Evolutionary conservation across 2,113 vertebrate species (phyloP).

Genomic region (Phrynosoma platyrhinos): DNA sequence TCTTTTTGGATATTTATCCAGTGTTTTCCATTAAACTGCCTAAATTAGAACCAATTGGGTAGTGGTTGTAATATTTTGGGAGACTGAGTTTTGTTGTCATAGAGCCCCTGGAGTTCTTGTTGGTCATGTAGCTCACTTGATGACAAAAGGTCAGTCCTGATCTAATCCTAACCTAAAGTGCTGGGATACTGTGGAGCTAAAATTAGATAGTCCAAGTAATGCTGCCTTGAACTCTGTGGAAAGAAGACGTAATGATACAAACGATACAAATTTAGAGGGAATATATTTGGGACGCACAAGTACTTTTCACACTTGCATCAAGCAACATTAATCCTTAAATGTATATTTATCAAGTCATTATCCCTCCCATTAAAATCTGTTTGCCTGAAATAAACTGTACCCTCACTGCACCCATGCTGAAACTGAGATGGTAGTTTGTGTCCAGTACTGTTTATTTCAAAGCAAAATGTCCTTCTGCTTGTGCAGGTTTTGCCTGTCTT

Average conservation of each 20-base stretch:
- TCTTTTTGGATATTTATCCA: background rate
- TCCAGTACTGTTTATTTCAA: background rate
- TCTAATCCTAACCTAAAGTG: background rate
- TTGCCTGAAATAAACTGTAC: background rate
- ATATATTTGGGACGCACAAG: background rate
- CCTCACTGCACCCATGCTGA: background rate
- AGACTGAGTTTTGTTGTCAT: background rate
- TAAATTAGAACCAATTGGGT: background rate
- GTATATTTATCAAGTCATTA: background rate
- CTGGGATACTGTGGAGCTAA: background rate
- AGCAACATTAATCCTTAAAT: background rate
- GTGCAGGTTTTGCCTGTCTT: background rate
- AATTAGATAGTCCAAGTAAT: background rate
- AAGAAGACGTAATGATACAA: background rate
- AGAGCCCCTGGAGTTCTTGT: too few relatives aligned
- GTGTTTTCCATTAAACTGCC: background rate
- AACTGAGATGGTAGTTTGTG: background rate
- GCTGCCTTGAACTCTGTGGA: background rate
- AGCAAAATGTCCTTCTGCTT: background rate
- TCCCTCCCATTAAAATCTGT: background rate
- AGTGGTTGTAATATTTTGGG: background rate
- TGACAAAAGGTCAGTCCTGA: too few relatives aligned
- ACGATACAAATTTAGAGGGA: background rate
- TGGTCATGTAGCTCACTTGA: too few relatives aligned
- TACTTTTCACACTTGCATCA: background rate